Base-by-base conservation (phyloP, 2,113 vertebrate species). In the Rhipidura dahli region DNA sequence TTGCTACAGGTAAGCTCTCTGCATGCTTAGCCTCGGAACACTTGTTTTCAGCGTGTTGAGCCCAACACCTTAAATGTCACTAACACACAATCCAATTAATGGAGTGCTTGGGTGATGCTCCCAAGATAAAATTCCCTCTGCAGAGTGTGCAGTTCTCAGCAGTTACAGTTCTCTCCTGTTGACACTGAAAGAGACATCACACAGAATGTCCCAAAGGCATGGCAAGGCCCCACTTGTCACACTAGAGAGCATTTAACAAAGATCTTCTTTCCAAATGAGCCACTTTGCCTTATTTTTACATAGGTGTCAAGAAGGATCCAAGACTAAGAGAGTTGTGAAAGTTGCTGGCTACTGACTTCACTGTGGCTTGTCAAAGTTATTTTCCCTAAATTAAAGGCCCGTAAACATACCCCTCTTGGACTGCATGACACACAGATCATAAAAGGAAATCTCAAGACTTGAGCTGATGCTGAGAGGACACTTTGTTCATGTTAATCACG, bases 161-260 rank as follows among this genome's bases (percentile, higher is more conserved):
- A 23, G 30, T 71, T 79, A 75, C 27, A 68, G 21, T 79, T 18
- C 21, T 79, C 22, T 44, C 28, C 44, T 83, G 57, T 11, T 37
- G 35, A 53, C 21, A 15, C 26, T 17, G 31, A 68, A 91, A 77
- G 28, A 56, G 22, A 83, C 4, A 28, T 15, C 45, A 83, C 84
- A 24, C 2, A 60, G 15, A 40, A 83, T 12, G 37, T 78, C 57
- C 57, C 44, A 50, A 59, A 81, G 44, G 20, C 44, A 72, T 30
- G 23, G 37, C 49, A 80, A 69, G 11, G 37, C 7, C 31, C 10
- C 6, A 1, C 20, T 63, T 65, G 33, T 86, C 63, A 93, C 90
- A 72, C n/a, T 49, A 65, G 85, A 90, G 33, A 31, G 13, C 11
- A 13, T 93, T 88, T 73, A 66, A 56, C n/a, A 73, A 44, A 93